phyloP scores from a whole-genome alignment of 2,797 vertebrate genomes.

The Danio tinwini region DNA sequence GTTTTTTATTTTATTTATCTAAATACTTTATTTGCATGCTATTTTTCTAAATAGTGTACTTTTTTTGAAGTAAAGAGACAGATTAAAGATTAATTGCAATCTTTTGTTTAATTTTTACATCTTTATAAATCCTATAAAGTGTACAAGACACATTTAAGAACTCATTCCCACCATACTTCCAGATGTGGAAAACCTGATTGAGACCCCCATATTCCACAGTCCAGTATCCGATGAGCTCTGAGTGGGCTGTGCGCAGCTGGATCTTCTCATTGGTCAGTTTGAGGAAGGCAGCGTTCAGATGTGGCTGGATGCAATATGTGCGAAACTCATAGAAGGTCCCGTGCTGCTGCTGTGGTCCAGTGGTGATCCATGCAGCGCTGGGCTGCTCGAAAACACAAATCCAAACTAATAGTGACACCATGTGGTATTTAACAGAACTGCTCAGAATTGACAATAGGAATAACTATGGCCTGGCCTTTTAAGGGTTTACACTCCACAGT shows the following conservation, averaged over 20 bases:
- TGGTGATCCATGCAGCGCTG: slow-evolving; percentile 49
- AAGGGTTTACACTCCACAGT: too few relatives aligned
- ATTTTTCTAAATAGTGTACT: too few relatives aligned
- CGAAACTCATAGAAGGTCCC: slow-evolving; percentile 88
- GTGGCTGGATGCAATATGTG: slow-evolving; percentile 84
- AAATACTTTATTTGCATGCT: too few relatives aligned
- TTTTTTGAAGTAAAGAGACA: too few relatives aligned
- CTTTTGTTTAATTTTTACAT: background rate
- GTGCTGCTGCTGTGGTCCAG: slow-evolving; percentile 64
- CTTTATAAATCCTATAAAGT: background rate
- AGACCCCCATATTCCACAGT: slow-evolving; percentile 85
- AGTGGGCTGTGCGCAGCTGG: slow-evolving; percentile 85
- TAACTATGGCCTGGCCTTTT: too few relatives aligned
- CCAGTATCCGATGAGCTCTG: slow-evolving; percentile 90
- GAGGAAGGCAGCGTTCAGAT: slow-evolving; percentile 84
- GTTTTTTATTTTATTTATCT: too few relatives aligned
- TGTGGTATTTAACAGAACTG: slow-evolving; percentile 20
- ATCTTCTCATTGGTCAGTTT: slow-evolving; percentile 81
- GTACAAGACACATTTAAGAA: background rate
- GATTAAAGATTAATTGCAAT: background rate
- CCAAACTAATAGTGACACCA: slow-evolving; percentile 47
- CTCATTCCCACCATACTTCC: slow-evolving; percentile 89
- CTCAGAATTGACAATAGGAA: background rate
- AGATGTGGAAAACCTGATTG: slow-evolving; percentile 90
- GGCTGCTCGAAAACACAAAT: slow-evolving; percentile 57